These are phyloP conservation scores for Ypsolopha scabrella DNA, from an alignment of 2,888 invertebrate genomes.

Conservation along the genomic window DNA sequence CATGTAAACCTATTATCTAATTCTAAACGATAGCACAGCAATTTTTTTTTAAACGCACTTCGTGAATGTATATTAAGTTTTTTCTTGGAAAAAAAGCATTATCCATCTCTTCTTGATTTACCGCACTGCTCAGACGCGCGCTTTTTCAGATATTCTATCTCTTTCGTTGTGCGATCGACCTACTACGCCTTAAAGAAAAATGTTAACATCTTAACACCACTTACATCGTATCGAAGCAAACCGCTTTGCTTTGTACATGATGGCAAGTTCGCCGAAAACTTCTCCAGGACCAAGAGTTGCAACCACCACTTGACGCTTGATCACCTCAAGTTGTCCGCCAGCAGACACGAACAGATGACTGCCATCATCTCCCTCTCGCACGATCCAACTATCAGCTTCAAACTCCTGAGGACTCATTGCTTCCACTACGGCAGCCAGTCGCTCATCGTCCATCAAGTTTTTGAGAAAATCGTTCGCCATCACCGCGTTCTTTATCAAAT, in stretches of 20 bases:
- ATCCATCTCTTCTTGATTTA: no score
- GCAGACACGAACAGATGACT: slow-evolving; percentile 90
- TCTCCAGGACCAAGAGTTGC: slow-evolving; percentile 85
- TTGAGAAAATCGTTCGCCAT: slow-evolving; percentile 86
- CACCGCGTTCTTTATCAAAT: slow-evolving; percentile 70
- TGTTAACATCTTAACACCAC: slow-evolving; percentile 16
- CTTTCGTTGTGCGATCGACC: no score
- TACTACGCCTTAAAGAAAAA: no score
- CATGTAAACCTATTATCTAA: no score
- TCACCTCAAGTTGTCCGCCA: slow-evolving; percentile 87
- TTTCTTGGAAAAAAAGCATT: no score
- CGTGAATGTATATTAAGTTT: no score
- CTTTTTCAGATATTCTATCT: no score
- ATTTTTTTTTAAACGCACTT: no score
- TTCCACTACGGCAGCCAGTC: slow-evolving; percentile 82
- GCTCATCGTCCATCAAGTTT: slow-evolving; percentile 79
- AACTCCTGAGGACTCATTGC: slow-evolving; percentile 83
- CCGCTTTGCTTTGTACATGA: slow-evolving; percentile 93
- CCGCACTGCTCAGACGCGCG: no score
- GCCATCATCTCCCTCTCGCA: slow-evolving; percentile 85
- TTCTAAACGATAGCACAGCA: no score
- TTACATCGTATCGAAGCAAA: slow-evolving; percentile 88
- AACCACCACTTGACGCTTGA: slow-evolving; percentile 81
- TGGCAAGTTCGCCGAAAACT: slow-evolving; percentile 92
- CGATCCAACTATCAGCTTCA: slow-evolving; percentile 76